Evolutionary conservation across 2,797 vertebrate genomes (phyloP).

Genomic region (Diglossa cyanea): DNA sequence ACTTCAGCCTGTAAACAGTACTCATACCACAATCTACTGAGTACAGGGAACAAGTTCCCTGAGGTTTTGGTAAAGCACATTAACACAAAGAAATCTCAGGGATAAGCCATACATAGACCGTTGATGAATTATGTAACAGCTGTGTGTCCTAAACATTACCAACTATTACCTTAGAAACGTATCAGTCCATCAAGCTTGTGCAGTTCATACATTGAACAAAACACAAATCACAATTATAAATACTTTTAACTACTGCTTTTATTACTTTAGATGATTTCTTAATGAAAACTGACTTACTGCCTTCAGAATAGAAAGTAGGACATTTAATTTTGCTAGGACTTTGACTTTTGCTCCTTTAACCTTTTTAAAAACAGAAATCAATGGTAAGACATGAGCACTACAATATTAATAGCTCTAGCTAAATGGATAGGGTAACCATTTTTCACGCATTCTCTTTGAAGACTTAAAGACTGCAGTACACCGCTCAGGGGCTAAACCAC

Average conservation of each 20-base stretch:
- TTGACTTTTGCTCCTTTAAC: not conserved
- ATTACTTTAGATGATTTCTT: not conserved
- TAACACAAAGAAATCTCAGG: not conserved
- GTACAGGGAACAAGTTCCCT: not conserved
- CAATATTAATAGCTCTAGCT: not conserved
- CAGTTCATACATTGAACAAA: not conserved
- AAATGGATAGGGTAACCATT: not conserved
- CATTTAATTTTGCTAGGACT: not conserved
- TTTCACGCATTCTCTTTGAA: not conserved
- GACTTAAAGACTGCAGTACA: not conserved
- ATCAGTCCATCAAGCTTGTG: not conserved
- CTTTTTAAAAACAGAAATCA: not conserved
- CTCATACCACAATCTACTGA: not conserved
- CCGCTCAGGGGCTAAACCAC: not conserved
- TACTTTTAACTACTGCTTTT: not conserved
- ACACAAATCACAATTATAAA: not conserved
- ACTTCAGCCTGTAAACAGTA: not conserved
- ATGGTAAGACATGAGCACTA: not conserved
- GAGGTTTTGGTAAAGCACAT: not conserved
- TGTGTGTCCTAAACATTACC: not conserved
- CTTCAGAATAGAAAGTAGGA: not conserved
- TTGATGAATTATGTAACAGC: not conserved
- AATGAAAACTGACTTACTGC: conserved; percentile 7
- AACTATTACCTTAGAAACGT: not conserved
- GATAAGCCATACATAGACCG: not conserved